Evolutionary conservation across 2,797 vertebrate genomes (phyloP), one percentile per base, ranked within the genome.

Genomic region (Melanotaenia pygmaea): DNA sequence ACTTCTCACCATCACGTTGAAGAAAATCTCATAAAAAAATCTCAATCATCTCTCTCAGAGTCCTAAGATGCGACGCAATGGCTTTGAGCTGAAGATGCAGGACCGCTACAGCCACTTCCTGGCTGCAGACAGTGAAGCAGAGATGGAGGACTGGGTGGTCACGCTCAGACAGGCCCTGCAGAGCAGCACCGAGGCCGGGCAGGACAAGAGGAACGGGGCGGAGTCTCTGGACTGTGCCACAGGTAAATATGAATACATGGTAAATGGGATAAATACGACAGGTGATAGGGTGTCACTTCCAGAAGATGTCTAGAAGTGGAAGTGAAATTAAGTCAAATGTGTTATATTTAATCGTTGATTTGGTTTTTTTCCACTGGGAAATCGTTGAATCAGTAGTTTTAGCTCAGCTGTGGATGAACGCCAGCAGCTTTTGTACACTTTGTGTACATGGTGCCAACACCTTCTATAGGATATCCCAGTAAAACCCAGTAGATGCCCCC

Each of bases 101-200:
- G 98, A 99, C 80, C 96, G 97, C 82, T 97, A 97, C 90, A 99
- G 97, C 91, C 97, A 98, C 94, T 97, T 97, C 77, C 92, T 99
- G 74, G 97, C 97, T 3, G 97, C 98, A 5, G 98, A 99, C 86
- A 98, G 92, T 0, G 98, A 99, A 80, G 95, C 93, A 56, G 98
- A 99, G 92, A 98, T 99, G 98, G 97, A 99, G 80, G 98, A 99
- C 16, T 99, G 98, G 98, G 93, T 99, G 83, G 84, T 79, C 68
- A 98, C 96, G 0, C 92, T 99, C 86, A 97, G 92, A 79, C 98
- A 97, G 87, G 96, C 97, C 68, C 95, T 99, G 84, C 97, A 97
- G 93, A 95, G 94, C 91, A 95, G 95, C 81, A 84, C 88, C 0
- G 98, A 99, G 77, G 75, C 92, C 75, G 86, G 95, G 64, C 96